Percentiles rank a stretch among this genome's conserved stretches.
Conservation (phyloP, 2,888 invertebrate genomes). For the Melinaea menophilus region DNA sequence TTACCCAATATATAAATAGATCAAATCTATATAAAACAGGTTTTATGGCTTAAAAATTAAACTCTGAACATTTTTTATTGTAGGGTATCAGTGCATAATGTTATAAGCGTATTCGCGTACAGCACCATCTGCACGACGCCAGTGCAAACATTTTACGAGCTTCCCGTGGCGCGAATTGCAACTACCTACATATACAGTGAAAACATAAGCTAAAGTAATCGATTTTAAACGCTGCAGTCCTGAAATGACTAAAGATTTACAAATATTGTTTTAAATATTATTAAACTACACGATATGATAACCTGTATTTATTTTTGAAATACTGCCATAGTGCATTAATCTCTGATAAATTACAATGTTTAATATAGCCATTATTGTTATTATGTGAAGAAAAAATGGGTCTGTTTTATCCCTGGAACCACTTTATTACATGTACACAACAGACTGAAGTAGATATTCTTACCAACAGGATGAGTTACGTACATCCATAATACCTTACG, state of each 20-base stretch:
- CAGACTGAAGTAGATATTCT: too few relatives aligned
- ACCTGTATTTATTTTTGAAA: not conserved
- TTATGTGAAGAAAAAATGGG: not conserved
- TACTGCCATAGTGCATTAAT: not conserved
- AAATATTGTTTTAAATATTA: too few relatives aligned
- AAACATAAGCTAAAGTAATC: slow-evolving; percentile 35
- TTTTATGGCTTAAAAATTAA: slow-evolving; percentile 20
- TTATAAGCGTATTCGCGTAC: slow-evolving; percentile 37
- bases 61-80: slow-evolving; percentile 26
- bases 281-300: too few relatives aligned
- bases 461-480: too few relatives aligned
- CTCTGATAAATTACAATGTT: too few relatives aligned
- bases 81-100: slow-evolving; percentile 44
- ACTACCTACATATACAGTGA: slow-evolving; percentile 51
- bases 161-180: slow-evolving; percentile 64
- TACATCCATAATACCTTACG: too few relatives aligned
- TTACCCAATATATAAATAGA: too few relatives aligned
- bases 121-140: slow-evolving; percentile 52
- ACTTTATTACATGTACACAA: too few relatives aligned
- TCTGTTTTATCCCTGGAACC: too few relatives aligned
- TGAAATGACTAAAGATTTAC: too few relatives aligned
- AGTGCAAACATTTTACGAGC: slow-evolving; percentile 60
- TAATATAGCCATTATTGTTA: not conserved
- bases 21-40: too few relatives aligned
- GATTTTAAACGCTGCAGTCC: too few relatives aligned